Evolutionary conservation across 2,888 invertebrate species (phyloP).

Genomic region (Danaus chrysippus): DNA sequence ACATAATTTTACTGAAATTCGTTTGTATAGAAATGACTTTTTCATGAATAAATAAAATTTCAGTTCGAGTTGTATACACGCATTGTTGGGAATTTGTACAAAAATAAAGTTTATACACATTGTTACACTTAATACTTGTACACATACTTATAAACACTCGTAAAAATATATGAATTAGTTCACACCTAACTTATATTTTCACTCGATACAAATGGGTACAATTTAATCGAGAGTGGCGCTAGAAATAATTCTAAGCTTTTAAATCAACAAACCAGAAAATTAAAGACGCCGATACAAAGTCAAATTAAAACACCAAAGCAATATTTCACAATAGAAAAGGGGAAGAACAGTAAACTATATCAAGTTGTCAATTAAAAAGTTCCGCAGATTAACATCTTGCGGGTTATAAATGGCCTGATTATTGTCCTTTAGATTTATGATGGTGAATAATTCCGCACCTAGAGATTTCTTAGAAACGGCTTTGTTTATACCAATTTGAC

Average conservation of each 20-base stretch:
- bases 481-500: neutral
- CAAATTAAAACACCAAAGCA: neutral
- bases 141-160: no score
- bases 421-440: slow-evolving; percentile 26
- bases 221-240: no score
- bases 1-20: no score
- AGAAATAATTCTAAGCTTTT: neutral
- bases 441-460: neutral
- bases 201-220: no score
- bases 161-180: no score
- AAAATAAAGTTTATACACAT: no score
- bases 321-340: slow-evolving; percentile 15
- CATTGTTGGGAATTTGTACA: no score
- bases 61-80: no score
- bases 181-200: no score
- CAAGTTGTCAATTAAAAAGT: slow-evolving; percentile 61
- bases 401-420: slow-evolving; percentile 48
- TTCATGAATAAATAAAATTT: no score
- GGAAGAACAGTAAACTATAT: slow-evolving; percentile 44
- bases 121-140: no score
- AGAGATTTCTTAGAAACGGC: neutral
- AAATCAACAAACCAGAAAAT: neutral
- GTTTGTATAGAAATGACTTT: no score
- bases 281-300: neutral
- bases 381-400: slow-evolving; percentile 52